Evolutionary conservation across 2,797 vertebrate genomes (phyloP).

Genomic region (Scarus forsteni): DNA sequence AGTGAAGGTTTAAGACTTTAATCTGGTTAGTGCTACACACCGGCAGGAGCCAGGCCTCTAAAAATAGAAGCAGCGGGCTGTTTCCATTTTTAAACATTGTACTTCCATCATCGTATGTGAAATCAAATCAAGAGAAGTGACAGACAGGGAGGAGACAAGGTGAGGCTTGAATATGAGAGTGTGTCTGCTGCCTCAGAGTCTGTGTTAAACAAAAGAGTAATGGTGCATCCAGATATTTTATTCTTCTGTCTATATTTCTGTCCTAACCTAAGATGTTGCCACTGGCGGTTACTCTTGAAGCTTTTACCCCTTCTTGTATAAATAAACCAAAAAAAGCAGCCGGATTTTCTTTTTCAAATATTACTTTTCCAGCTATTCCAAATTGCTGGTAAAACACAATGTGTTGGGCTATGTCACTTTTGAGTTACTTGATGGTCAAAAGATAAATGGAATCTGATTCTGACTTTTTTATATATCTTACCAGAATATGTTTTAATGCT

Average conservation of each 20-base stretch:
- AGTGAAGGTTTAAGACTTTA: slow-evolving; percentile 44
- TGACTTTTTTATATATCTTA: too few relatives aligned
- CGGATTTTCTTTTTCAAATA: too few relatives aligned
- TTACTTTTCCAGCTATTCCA: too few relatives aligned
- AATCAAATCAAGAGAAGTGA: slow-evolving; percentile 1
- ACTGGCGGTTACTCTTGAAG: too few relatives aligned
- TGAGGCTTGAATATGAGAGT: not conserved
- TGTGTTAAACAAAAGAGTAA: not conserved
- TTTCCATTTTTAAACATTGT: slow-evolving; percentile 30
- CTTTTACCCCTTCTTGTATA: too few relatives aligned
- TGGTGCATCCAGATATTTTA: not conserved
- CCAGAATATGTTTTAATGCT: too few relatives aligned
- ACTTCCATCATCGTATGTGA: slow-evolving; percentile 2
- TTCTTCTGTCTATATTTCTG: not conserved
- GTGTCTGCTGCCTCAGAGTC: not conserved
- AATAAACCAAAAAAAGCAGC: too few relatives aligned
- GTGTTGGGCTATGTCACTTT: too few relatives aligned
- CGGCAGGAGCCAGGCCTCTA: slow-evolving; percentile 41
- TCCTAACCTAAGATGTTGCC: too few relatives aligned
- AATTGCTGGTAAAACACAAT: too few relatives aligned
- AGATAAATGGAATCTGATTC: too few relatives aligned
- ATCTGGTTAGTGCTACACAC: slow-evolving; percentile 48
- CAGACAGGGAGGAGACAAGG: slow-evolving; percentile 8
- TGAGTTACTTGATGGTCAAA: too few relatives aligned
- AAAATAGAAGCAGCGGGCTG: slow-evolving; percentile 39